Evolutionary conservation across 2,797 vertebrate genomes (phyloP), one percentile per base, ranked within the genome.

Genomic region (Typhlichthys subterraneus): DNA sequence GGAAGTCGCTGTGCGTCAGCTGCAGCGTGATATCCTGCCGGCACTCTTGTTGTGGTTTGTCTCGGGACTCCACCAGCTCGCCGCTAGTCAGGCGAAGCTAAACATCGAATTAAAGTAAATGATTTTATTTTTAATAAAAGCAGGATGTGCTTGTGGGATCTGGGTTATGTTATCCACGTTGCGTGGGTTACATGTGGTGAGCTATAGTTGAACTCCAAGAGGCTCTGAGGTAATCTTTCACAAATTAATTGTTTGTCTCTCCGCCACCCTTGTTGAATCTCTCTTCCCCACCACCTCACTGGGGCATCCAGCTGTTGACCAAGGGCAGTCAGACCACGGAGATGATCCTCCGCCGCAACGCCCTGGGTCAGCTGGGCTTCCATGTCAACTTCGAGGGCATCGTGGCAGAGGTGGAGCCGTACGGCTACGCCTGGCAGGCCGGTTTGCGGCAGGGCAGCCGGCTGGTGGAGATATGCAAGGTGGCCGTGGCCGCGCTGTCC

Each of bases 371-470:
- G 87, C 95, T 99, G 59, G 97, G 97, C 45, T 99, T 99, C 86
- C 97, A 99, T 0, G 97, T 99, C 12, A 99, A 99, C 90, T 99
- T 98, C 0, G 97, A 99, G 90, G 97, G 97, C 77, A 96, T 99
- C 0, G 97, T 99, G 69, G 97, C 97, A 0, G 97, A 99, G 1
- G 97, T 99, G 61, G 97, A 99, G 83, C 96, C 96, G n/a, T 99
- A 98, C 0, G 97, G 97, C 59, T 98, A 96, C 0, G 97, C 97
- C 0, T 99, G 96, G 96, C 96, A 99, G 90, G 97, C 97, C 0
- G 97, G 97, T 10, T 89, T 99, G 74, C 90, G 96, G 45, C 97
- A 98, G 79, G 97, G 97, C 78, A 99, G 97, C 90, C 91, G 97
- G 17, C 86, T 99, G 77, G 97, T 98, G 67, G 97, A 99, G 85